A percentile compares a stretch with the other conserved stretches of the same genome.
Conservation (phyloP, 30 jellyfish, hydroid and myxozoan genomes). For the Mastigias papua region DNA sequence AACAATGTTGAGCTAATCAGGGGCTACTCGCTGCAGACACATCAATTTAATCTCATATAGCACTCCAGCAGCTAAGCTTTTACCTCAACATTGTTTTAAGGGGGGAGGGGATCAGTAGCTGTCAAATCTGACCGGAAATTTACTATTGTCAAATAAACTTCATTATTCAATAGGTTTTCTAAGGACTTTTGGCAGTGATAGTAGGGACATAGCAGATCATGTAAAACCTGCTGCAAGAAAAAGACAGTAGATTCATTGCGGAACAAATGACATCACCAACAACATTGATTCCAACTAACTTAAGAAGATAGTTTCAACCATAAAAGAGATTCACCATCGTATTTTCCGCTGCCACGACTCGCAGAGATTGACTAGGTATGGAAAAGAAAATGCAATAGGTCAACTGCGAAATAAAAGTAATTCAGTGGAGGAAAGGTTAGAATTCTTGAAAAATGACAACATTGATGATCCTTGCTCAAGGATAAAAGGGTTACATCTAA, state of each 20-base stretch:
- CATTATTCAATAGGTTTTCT: too few species aligned
- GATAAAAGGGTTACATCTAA: background rate
- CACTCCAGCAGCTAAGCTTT: too few species aligned
- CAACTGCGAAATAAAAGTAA: background rate
- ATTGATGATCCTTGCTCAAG: background rate
- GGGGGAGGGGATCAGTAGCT: too few species aligned
- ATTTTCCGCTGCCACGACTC: background rate
- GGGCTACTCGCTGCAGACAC: too few species aligned
- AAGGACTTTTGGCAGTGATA: too few species aligned
- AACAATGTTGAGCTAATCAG: too few species aligned
- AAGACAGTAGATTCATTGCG: background rate
- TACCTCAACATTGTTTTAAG: too few species aligned
- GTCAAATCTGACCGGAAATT: too few species aligned
- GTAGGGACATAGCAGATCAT: background rate
- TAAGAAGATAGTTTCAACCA: background rate
- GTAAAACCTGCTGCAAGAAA: background rate
- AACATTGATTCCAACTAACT: background rate
- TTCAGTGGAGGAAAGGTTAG: background rate
- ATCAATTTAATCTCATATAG: too few species aligned
- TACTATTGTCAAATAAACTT: too few species aligned
- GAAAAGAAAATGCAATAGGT: background rate
- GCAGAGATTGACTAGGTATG: background rate
- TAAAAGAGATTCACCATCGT: background rate
- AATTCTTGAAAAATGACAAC: background rate
- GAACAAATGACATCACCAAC: background rate